Percentiles rank a stretch among this genome's conserved stretches.
Evolutionary conservation across 2,113 vertebrate genomes (phyloP).

Genomic region (Promerops cafer): DNA sequence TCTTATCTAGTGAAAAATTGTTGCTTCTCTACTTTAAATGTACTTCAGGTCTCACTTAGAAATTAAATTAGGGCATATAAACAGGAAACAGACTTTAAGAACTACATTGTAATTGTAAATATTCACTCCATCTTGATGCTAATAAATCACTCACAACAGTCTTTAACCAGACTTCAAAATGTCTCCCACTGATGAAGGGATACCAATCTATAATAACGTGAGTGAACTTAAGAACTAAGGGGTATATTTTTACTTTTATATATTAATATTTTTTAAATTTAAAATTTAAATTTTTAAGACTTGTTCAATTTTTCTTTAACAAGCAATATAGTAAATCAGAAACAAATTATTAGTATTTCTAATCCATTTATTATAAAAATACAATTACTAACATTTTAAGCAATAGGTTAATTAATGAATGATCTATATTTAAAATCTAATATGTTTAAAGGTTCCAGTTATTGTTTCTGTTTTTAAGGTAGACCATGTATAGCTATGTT

Average conservation of each 20-base stretch:
- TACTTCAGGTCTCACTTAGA: not conserved
- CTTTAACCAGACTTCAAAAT: constrained; percentile 43
- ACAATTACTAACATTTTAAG: not conserved
- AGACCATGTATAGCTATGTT: not conserved
- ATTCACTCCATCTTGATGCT: constrained; percentile 7
- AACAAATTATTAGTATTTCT: not conserved
- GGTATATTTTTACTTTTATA: not conserved
- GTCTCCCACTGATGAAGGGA: not conserved
- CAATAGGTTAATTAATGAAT: not conserved
- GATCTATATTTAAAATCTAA: not conserved
- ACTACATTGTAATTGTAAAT: constrained; percentile 50
- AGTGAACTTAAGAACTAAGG: not conserved
- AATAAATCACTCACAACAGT: constrained; percentile 51
- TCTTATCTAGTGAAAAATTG: constrained; percentile 19
- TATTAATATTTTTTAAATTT: not conserved
- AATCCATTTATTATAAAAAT: not conserved
- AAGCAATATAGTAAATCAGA: not conserved
- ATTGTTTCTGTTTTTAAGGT: not conserved
- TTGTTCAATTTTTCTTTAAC: not conserved
- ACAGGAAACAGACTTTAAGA: not conserved
- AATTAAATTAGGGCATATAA: constrained; percentile 27
- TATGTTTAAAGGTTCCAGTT: not conserved
- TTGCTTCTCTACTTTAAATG: constrained; percentile 34
- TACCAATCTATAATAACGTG: not conserved
- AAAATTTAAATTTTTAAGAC: not conserved